Evolutionary conservation across 1,140 invertebrate genomes (phyloP), one percentile per base, ranked within the genome.

Genomic region (Mesaphorura yosii): DNA sequence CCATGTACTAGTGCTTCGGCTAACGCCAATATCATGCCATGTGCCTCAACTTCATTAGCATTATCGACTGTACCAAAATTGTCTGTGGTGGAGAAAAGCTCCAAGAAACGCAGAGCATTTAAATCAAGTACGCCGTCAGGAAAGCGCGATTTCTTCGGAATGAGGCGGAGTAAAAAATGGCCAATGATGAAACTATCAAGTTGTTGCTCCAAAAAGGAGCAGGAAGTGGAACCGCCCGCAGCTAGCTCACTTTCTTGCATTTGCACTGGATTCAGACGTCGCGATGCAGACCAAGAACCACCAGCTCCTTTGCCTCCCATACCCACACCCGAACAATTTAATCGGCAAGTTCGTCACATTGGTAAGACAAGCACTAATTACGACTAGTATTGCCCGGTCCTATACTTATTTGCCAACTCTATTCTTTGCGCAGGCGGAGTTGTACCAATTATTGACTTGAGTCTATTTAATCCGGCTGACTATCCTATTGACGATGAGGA

Each of bases 401-500:
- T 12, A 27, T 46, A 42, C 23, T 17, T 46, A 26, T 46, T 27
- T 26, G 25, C 7, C 28, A 34, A 26, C 14, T 44, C 34, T 47
- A 27, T 23, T 48, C 10, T 2, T 15, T n/a, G 28, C 25, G 47
- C 31, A 23, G 48, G 40, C 47, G 59, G 51, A 46, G 44, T 20
- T 6, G 5, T 45, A 17, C 75, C 73, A 10, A 70, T 78, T 15
- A 76, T 79, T 51, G 75, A 79, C 65, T 67, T 78, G 39, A 72
- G 73, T 53, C 71, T 74, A 66, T 78, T 76, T 58, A 76, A 76
- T 65, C 73, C 75, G 15, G 75, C 76, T 48, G 75, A 78, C 64
- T 78, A 74, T 66, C 74, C 77, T 40, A 76, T 77, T 63, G 76
- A 80, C 61, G 82, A 86, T 68, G 80, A 79, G 63, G 83, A 86